Base-by-base conservation (phyloP, 2,797 vertebrate species). In the Acomys russatus region DNA sequence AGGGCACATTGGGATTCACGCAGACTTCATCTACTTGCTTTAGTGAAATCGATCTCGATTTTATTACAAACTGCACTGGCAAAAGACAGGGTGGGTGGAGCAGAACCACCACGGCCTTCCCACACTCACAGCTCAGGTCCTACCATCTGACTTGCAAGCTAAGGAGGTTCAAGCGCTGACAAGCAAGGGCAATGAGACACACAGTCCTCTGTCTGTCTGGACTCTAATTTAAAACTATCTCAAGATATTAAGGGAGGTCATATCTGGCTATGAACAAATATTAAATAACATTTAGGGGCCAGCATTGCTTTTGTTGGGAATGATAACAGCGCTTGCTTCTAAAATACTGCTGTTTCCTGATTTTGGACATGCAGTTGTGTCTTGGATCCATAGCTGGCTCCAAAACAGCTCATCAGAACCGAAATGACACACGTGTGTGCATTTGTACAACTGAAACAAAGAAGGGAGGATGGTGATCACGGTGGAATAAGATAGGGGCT, bases 351-450 rank as follows among this genome's bases (percentile, higher is more conserved):
- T 80, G 54, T 11, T 38, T 82, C 74, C 77, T 84, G 76, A 95
- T 38, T 68, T 3, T 51, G 91, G 56, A 93, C 79, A 25, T 28
- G 93, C 18, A 9, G 74, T 84, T n/a, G 33, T 91, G 25, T 56
- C 71, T 3, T 84, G n/a, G n/a, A 63, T 64, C 54, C 90, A 82
- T 44, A 91, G 86, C 59, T 22, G 82, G 74, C 74, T 90, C 92
- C 74, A 28, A 85, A 93, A 80, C 74, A n/a, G 5, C 9, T 82
- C 77, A 59, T 15, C n/a, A 71, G 94, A 97, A 76, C 44, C 49
- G 35, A 6, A 11, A 30, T 20, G 66, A 64, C 83, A 44, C 56
- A 22, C n/a, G 6, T 30, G 44, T 23, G 35, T 38, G 44, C 17
- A 64, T 88, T 61, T 87, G 49, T 8, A 74, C 10, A 90, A 5